phyloP scores from a whole-genome alignment of 2,888 invertebrate species.

The Drosophila dives region DNA sequence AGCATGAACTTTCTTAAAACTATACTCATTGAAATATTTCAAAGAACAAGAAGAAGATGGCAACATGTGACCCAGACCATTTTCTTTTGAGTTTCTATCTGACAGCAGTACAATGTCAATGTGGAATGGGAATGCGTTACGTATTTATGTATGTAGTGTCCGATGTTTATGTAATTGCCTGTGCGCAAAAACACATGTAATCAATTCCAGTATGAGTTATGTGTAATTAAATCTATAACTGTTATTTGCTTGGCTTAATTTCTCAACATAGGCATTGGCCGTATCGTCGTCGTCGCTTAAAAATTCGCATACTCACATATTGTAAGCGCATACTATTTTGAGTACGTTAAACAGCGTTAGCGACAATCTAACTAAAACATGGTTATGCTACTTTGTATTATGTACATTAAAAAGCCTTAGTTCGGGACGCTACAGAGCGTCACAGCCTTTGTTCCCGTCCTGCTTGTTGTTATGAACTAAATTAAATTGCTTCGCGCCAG shows the following conservation, averaged over 20 bases:
- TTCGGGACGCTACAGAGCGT: conserved; percentile 24
- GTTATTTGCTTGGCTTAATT: neutral
- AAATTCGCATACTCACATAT: conserved; percentile 45
- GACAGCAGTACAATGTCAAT: conserved; percentile 1
- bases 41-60: too few relatives aligned
- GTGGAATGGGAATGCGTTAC: conserved; percentile 28
- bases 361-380: conserved; percentile 25
- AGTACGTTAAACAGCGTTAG: conserved; percentile 4
- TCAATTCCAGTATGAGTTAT: neutral
- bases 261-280: neutral
- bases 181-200: conserved; percentile 3
- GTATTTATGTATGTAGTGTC: conserved; percentile 1
- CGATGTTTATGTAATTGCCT: conserved; percentile 28
- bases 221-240: neutral
- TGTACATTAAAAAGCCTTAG: conserved; percentile 20
- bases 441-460: conserved; percentile 8
- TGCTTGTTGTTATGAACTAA: conserved; percentile 39
- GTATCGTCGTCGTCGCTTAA: conserved; percentile 7
- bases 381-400: conserved; percentile 38
- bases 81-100: conserved; percentile 23
- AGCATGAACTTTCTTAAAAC: neutral
- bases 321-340: conserved; percentile 9
- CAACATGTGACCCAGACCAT: neutral
- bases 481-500: conserved; percentile 33
- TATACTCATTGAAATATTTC: neutral